These are phyloP conservation scores for Ormyrus labotus DNA, from an alignment of 2,888 invertebrate genomes.

Conservation along the genomic window DNA sequence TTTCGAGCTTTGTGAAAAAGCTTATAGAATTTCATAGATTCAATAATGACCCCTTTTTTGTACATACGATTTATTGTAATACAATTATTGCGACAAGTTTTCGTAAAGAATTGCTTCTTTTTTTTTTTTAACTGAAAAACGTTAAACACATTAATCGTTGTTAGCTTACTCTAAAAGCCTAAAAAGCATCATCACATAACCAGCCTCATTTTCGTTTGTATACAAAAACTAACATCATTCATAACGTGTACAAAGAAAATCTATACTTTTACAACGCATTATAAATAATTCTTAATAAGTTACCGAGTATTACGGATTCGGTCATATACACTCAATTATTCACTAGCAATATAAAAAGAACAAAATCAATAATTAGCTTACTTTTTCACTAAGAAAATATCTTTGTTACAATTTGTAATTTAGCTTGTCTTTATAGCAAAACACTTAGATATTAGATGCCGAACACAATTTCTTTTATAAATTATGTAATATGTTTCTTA, in stretches of 20 bases:
- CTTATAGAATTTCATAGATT: conserved; percentile 8
- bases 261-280: conserved; percentile 16
- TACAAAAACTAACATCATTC: conserved; percentile 36
- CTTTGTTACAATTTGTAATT: conserved; percentile 13
- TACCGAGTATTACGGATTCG: conserved; percentile 3
- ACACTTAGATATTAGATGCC: conserved; percentile 1
- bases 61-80: conserved; percentile 18
- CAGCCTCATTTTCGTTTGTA: conserved; percentile 24
- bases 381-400: conserved; percentile 42
- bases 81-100: conserved; percentile 7
- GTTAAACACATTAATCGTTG: conserved; percentile 26
- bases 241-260: conserved; percentile 25
- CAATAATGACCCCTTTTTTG: conserved; percentile 3
- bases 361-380: conserved; percentile 22
- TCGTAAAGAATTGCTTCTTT: not conserved
- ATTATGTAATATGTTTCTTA: not conserved
- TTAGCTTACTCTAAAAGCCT: conserved; percentile 34
- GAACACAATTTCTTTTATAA: conserved; percentile 16
- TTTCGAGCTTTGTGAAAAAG: conserved; percentile 27
- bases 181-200: conserved; percentile 30
- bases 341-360: conserved; percentile 28
- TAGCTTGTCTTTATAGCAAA: not conserved
- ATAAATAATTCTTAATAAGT: conserved; percentile 29
- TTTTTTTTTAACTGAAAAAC: not conserved
- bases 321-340: not conserved